These are phyloP conservation scores for Setophaga petechia DNA, from an alignment of 2,113 vertebrate genomes.

Conservation along the genomic window DNA sequence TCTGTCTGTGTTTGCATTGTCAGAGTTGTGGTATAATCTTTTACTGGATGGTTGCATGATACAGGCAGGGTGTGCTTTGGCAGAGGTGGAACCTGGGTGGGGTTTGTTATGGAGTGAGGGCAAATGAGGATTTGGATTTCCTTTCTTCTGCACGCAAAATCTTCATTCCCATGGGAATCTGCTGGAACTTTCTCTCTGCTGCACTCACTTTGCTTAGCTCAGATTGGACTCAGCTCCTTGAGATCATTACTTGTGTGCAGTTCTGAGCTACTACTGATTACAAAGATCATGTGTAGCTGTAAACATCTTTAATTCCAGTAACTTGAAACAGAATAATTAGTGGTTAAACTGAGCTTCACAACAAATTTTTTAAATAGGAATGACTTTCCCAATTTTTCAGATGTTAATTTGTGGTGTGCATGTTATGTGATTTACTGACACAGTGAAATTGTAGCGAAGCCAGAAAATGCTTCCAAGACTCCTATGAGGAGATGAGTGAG, in stretches of 20 bases:
- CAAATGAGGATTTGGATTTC: constrained; percentile 29
- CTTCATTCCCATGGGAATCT: neutral
- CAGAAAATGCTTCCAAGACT: constrained; percentile 52
- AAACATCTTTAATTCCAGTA: constrained; percentile 35
- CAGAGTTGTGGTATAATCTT: neutral
- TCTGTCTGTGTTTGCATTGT: neutral
- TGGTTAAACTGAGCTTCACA: constrained; percentile 17
- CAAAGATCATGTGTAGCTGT: neutral
- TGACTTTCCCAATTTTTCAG: constrained; percentile 16
- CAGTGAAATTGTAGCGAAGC: constrained; percentile 6
- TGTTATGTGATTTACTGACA: constrained; percentile 43
- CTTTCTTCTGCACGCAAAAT: neutral
- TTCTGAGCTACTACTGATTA: neutral
- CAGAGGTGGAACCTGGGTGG: neutral
- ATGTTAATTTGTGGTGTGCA: constrained; percentile 35
- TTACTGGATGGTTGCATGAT: neutral
- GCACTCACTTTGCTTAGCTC: neutral
- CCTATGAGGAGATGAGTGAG: constrained; percentile 19
- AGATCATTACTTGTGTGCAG: neutral
- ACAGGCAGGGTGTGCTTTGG: neutral
- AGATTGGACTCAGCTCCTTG: neutral
- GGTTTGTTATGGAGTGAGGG: neutral
- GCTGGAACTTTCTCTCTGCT: neutral
- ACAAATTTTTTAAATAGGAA: neutral
- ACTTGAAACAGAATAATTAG: constrained; percentile 50